Base-by-base conservation (phyloP, 2,797 vertebrate genomes). In the Podargus strigoides region DNA sequence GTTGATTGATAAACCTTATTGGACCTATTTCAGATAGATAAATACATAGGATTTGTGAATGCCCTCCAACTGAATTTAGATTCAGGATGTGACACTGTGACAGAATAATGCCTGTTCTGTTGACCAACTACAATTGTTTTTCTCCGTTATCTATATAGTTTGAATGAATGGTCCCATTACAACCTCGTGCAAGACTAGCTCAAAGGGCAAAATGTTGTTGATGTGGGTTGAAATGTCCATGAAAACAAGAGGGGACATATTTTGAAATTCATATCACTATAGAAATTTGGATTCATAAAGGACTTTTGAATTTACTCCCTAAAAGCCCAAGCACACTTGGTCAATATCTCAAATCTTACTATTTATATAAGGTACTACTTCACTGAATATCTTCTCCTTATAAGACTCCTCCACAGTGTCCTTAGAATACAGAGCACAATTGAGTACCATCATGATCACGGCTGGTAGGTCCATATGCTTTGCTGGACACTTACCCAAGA, bases 21-120 rank as follows among this genome's bases (percentile, higher is more conserved):
- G 4, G 17, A 15, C 4, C 12, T 47, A 5, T 36, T 17, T 60
- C 30, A 36, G 16, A 21, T 27, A 52, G 10, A 66, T 8, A 14
- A 6, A 41, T 42, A 36, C 6, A 2, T 3, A n/a, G 0, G 14
- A 70, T 32, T 47, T 56, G 22, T 1, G 3, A 78, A 12, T 12
- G 22, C 21, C 19, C 66, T 70, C n/a, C 41, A 41, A 75, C 11
- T 42, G 42, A 39, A 28, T 34, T 59, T 44, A 58, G 22, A 46
- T 23, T 60, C 62, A n/a, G 23, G 14, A 17, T 1, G 2, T 12
- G 14, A 13, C 67, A 46, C 32, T 76, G 27, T 47, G 28, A 44
- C 36, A 79, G 67, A 68, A 28, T 27, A 58, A 10, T 0, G 1
- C 9, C 22, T 36, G 7, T 32, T 68, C 62, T 53, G 10, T 6